Evolutionary conservation across 2,113 vertebrate species (phyloP).

Genomic region (Oreotrochilus melanogaster): DNA sequence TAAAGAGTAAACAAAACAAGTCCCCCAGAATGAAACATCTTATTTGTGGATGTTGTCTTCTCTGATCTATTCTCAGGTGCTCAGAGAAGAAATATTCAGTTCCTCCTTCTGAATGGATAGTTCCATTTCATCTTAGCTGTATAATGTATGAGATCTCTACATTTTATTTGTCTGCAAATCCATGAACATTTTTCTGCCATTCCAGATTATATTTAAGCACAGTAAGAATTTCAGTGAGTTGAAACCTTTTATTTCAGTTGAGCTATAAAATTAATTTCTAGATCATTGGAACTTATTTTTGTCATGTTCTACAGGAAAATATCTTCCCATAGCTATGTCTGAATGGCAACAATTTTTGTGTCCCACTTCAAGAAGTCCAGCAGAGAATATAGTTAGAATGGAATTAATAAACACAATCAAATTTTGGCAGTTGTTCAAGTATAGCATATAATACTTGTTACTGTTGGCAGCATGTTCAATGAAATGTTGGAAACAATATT

Average conservation of each 20-base stretch:
- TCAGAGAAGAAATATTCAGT: background rate
- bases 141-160: background rate
- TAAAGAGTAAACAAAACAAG: background rate
- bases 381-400: background rate
- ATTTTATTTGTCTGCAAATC: conserved; percentile 36
- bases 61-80: background rate
- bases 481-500: conserved; percentile 13
- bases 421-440: conserved; percentile 13
- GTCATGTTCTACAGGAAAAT: conserved; percentile 6
- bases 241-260: conserved; percentile 7
- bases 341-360: conserved; percentile 1
- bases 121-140: background rate
- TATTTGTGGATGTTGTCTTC: background rate
- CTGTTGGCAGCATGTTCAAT: background rate
- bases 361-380: background rate
- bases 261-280: background rate
- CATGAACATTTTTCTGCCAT: background rate
- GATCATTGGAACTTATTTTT: background rate
- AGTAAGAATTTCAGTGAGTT: background rate
- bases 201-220: background rate
- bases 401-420: conserved; percentile 40
- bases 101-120: background rate
- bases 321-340: background rate
- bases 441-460: background rate
- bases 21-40: background rate